These are phyloP conservation scores for Parasteatoda lunata DNA, from an alignment of 2,888 invertebrate species.

Conservation along the genomic window DNA sequence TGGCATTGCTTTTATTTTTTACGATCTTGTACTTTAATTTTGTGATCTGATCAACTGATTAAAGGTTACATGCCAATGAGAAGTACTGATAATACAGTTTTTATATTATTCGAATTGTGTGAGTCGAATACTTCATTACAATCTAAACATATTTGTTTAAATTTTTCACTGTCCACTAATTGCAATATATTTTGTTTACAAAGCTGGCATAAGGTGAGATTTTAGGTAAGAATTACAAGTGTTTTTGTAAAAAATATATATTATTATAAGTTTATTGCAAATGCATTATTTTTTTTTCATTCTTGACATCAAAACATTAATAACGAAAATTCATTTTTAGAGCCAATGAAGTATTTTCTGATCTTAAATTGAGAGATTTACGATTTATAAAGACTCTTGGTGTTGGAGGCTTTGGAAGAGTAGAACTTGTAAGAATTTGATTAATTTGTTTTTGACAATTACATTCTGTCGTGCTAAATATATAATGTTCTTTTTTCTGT, in stretches of 20 bases:
- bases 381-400: constrained; percentile 95
- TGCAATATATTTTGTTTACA: neutral
- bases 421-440: constrained; percentile 83
- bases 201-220: constrained; percentile 28
- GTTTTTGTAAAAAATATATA: neutral
- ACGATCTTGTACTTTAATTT: too few relatives aligned
- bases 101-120: too few relatives aligned
- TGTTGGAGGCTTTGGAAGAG: constrained; percentile 98
- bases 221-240: constrained; percentile 14
- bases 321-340: constrained; percentile 21
- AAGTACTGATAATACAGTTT: too few relatives aligned
- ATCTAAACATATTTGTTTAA: too few relatives aligned
- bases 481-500: too few relatives aligned
- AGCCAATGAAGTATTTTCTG: constrained; percentile 86
- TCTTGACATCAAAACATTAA: too few relatives aligned
- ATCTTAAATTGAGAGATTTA: constrained; percentile 88
- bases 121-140: too few relatives aligned
- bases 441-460: neutral
- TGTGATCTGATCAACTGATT: too few relatives aligned
- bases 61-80: too few relatives aligned
- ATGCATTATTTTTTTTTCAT: too few relatives aligned
- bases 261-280: neutral
- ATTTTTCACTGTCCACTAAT: neutral
- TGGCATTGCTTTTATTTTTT: too few relatives aligned
- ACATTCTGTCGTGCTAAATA: neutral